These are phyloP conservation scores for Hydrolagus affinis DNA, from an alignment of 2,113 vertebrate species.

Conservation along the genomic window DNA sequence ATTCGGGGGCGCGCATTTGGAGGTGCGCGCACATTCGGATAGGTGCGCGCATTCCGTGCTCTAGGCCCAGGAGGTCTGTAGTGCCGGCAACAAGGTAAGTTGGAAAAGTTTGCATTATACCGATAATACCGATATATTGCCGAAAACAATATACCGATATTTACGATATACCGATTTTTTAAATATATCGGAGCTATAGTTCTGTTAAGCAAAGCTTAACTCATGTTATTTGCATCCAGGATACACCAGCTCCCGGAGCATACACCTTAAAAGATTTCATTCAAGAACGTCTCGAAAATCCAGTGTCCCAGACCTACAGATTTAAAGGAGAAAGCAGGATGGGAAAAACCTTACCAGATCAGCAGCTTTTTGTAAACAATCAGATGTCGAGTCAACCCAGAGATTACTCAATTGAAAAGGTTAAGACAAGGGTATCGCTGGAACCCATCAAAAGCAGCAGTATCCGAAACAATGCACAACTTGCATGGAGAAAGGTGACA, in stretches of 20 bases:
- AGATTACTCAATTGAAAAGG: not conserved
- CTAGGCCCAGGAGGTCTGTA: too few species aligned
- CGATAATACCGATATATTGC: too few species aligned
- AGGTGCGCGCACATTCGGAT: too few species aligned
- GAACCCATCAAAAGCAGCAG: not conserved
- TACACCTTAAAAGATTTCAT: slow-evolving; percentile 54
- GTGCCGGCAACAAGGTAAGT: too few species aligned
- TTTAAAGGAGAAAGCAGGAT: slow-evolving; percentile 59
- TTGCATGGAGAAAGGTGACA: not conserved
- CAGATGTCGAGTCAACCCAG: not conserved
- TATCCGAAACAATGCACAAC: not conserved
- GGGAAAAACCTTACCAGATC: not conserved
- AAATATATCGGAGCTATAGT: too few species aligned
- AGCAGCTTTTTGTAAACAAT: not conserved
- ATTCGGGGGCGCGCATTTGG: too few species aligned
- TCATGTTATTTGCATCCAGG: slow-evolving; percentile 39
- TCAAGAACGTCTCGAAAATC: slow-evolving; percentile 58
- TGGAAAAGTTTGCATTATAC: too few species aligned
- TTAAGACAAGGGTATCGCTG: not conserved
- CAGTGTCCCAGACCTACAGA: slow-evolving; percentile 48
- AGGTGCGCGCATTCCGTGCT: too few species aligned
- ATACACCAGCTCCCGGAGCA: slow-evolving; percentile 49
- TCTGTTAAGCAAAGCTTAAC: too few species aligned
- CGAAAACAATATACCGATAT: too few species aligned
- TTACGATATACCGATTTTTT: too few species aligned